Evolutionary conservation across 2,113 vertebrate species (phyloP).

Genomic region (Embiotoca jacksoni): DNA sequence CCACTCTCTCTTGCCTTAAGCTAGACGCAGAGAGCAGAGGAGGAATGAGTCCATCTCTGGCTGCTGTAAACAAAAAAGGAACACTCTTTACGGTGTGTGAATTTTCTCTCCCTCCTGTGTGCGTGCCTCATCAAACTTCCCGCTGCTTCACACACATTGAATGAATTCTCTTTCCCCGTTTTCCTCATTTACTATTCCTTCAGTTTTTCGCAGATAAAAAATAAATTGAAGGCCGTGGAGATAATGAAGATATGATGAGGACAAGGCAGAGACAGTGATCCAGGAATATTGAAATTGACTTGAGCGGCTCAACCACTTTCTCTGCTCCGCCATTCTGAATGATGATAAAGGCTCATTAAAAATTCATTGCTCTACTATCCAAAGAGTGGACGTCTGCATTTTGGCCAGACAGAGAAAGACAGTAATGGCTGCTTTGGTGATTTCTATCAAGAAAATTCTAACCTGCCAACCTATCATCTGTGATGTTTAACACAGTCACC

Average conservation of each 20-base stretch:
- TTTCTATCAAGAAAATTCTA: too few relatives aligned
- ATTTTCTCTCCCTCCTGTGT: conserved; percentile 37
- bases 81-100: conserved; percentile 35
- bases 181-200: conserved; percentile 44
- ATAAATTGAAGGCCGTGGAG: conserved; percentile 50
- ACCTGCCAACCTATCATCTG: too few relatives aligned
- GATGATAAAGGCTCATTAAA: conserved; percentile 78
- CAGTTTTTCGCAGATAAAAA: conserved; percentile 61
- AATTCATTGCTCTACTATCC: conserved; percentile 72
- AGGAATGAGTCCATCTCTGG: conserved; percentile 59
- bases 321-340: conserved; percentile 50
- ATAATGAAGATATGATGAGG: conserved; percentile 74
- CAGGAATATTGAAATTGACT: conserved; percentile 73
- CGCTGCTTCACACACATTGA: neutral
- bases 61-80: conserved; percentile 62
- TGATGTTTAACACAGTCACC: too few relatives aligned
- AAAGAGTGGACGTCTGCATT: conserved; percentile 67
- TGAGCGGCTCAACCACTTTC: conserved; percentile 37
- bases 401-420: conserved; percentile 56
- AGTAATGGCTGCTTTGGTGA: conserved; percentile 42
- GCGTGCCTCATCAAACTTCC: conserved; percentile 45
- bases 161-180: neutral
- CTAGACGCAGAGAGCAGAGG: conserved; percentile 54
- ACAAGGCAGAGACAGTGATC: conserved; percentile 58
- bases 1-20: conserved; percentile 61